phyloP scores from a whole-genome alignment of 2,113 vertebrate genomes.

The Nanorana parkeri region DNA sequence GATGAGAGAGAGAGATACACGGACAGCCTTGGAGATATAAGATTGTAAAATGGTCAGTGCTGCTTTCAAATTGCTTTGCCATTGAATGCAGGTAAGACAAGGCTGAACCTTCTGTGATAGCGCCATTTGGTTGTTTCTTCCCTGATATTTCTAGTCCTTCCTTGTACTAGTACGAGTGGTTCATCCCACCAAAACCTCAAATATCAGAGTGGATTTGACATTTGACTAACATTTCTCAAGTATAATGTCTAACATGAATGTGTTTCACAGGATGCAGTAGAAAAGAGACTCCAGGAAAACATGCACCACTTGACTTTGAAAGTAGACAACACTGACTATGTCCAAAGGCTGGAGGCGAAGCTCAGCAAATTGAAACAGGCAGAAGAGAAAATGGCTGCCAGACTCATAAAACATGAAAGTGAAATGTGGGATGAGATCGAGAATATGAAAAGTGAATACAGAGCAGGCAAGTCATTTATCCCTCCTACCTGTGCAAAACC shows the following conservation, averaged over 20 bases:
- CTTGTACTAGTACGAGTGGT: too few relatives aligned
- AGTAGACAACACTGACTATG: conserved; percentile 68
- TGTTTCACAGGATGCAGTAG: conserved; percentile 67
- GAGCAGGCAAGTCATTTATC: conserved; percentile 72
- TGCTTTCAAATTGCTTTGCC: too few relatives aligned
- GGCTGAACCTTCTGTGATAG: too few relatives aligned
- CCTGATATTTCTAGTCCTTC: too few relatives aligned
- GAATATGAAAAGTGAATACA: conserved; percentile 79
- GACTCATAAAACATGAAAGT: conserved; percentile 73
- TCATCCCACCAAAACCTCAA: too few relatives aligned
- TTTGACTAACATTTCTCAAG: neutral
- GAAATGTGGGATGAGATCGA: conserved; percentile 76
- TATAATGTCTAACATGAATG: neutral
- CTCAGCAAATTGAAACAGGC: conserved; percentile 65
- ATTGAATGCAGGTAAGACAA: too few relatives aligned
- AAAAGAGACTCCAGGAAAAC: conserved; percentile 69
- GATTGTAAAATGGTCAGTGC: too few relatives aligned
- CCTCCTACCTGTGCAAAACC: neutral
- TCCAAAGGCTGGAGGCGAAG: conserved; percentile 61
- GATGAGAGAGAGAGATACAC: too few relatives aligned
- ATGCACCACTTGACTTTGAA: conserved; percentile 66
- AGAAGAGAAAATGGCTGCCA: conserved; percentile 71
- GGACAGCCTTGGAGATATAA: too few relatives aligned
- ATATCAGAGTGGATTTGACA: too few relatives aligned
- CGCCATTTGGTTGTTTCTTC: too few relatives aligned